Evolutionary conservation across 2,888 invertebrate species (phyloP).

Genomic region (Apantesis nais): DNA sequence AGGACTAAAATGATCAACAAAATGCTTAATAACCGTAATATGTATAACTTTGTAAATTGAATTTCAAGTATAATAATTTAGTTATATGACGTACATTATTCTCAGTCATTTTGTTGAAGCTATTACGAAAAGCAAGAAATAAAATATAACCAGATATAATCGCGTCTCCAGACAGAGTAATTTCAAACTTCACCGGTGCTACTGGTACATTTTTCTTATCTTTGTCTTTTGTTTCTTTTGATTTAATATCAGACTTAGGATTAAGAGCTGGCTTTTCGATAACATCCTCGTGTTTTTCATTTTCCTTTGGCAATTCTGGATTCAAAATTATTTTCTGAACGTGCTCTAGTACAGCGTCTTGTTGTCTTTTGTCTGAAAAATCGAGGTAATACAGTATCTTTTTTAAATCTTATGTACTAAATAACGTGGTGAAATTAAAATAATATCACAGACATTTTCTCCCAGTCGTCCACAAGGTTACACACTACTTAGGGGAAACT

Average conservation of each 20-base stretch:
- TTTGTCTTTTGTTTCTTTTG: conserved; percentile 11
- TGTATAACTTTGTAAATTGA: too few species aligned
- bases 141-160: conserved; percentile 63
- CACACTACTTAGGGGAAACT: not conserved
- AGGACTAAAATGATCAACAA: too few species aligned
- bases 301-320: not conserved
- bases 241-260: conserved; percentile 47
- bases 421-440: too few species aligned
- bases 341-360: conserved; percentile 64
- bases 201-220: conserved; percentile 32
- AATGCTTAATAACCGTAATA: too few species aligned
- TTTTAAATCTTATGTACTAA: not conserved
- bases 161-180: conserved; percentile 61
- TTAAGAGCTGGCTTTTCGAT: not conserved
- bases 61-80: too few species aligned
- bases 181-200: conserved; percentile 59
- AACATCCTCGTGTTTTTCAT: conserved; percentile 17
- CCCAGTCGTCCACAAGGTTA: not conserved
- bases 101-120: not conserved
- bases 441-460: not conserved
- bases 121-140: not conserved
- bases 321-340: conserved; percentile 62
- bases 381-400: not conserved
- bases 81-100: too few species aligned
- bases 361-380: conserved; percentile 68